Percentiles rank a stretch among this genome's conserved stretches.
phyloP scores from a whole-genome alignment of 1,140 invertebrate genomes.

The Mizuhopecten yessoensis region DNA sequence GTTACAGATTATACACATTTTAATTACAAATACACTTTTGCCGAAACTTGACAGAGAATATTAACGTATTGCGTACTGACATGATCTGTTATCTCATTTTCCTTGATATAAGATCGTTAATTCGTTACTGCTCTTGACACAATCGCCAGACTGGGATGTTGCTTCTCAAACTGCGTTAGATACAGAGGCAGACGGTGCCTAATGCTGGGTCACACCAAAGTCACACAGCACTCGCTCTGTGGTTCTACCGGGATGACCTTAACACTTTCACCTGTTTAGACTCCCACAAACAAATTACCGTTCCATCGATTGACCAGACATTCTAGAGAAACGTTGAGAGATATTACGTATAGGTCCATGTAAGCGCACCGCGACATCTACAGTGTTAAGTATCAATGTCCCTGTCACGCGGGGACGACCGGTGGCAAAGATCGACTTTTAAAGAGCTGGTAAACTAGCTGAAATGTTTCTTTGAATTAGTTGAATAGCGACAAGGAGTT shows the following conservation, averaged over 20 bases:
- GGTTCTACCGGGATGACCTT: neutral
- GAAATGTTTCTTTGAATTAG: slow-evolving; percentile 24
- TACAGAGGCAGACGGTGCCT: too few relatives aligned
- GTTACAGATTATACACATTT: too few relatives aligned
- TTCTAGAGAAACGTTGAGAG: neutral
- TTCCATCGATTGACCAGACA: neutral
- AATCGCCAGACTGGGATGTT: neutral
- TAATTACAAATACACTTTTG: too few relatives aligned
- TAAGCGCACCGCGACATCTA: neutral
- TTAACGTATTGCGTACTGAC: too few relatives aligned
- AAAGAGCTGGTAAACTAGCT: slow-evolving; percentile 2
- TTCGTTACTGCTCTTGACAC: neutral
- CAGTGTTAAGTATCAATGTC: too few relatives aligned
- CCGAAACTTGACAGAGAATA: neutral
- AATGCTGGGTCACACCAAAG: neutral
- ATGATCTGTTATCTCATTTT: neutral
- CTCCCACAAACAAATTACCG: neutral
- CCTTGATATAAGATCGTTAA: neutral
- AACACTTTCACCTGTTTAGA: neutral
- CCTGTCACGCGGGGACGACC: neutral
- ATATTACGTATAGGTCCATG: neutral
- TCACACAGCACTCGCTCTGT: neutral
- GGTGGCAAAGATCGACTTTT: slow-evolving; percentile 31
- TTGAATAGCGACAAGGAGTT: slow-evolving; percentile 14
- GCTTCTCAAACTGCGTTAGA: neutral